Conservation (phyloP, 2,797 vertebrate species). For the Scleropages formosus region DNA sequence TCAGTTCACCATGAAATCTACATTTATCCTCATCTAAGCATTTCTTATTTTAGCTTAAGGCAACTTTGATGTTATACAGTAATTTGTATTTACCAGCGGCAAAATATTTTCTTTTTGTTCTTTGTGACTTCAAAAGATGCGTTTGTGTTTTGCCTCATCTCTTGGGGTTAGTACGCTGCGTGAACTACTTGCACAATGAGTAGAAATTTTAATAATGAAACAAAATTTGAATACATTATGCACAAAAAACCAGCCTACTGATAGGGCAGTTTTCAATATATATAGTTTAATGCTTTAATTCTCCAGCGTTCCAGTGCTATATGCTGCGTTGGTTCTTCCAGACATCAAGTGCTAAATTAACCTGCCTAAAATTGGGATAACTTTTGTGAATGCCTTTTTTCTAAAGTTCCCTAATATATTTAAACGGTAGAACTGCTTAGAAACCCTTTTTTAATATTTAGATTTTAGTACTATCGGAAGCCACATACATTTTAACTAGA, state of each 20-base stretch:
- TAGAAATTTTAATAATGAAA: background rate
- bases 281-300: background rate
- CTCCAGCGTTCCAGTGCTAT: background rate
- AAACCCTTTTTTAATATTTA: too few relatives aligned
- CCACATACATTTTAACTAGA: too few relatives aligned
- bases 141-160: slow-evolving; percentile 36
- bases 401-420: too few relatives aligned
- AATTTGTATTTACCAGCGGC: slow-evolving; percentile 32
- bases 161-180: slow-evolving; percentile 15
- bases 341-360: background rate
- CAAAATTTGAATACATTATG: background rate
- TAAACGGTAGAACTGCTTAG: too few relatives aligned
- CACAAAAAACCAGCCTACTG: background rate
- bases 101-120: slow-evolving; percentile 24
- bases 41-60: slow-evolving; percentile 23
- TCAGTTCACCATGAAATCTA: slow-evolving; percentile 5
- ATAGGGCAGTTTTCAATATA: background rate
- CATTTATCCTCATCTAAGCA: slow-evolving; percentile 8
- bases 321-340: background rate
- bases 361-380: background rate
- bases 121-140: slow-evolving; percentile 40
- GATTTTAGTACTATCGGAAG: too few relatives aligned
- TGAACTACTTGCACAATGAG: background rate
- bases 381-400: too few relatives aligned
- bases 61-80: slow-evolving; percentile 39